A percentile compares a stretch with the other conserved stretches of the same genome.
phyloP scores from a whole-genome alignment of 92 coral and sea anemone genomes.

The Porites divaricata region DNA sequence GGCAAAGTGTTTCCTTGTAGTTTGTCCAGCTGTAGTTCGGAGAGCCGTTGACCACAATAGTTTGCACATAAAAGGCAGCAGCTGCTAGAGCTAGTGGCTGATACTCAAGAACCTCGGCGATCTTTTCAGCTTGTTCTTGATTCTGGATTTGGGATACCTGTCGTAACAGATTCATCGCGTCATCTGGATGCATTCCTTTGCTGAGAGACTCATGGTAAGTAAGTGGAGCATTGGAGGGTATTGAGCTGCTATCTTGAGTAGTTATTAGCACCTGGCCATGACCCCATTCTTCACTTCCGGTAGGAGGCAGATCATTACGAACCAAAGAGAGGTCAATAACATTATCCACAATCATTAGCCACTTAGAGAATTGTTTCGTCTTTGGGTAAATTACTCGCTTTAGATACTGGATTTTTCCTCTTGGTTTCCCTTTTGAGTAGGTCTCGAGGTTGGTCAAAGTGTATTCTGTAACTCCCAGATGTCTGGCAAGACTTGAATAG shows the following conservation, averaged over 20 bases:
- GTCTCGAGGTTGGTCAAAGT: slow-evolving; percentile 9
- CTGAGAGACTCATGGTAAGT: slow-evolving; percentile 27
- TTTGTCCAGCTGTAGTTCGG: slow-evolving; percentile 24
- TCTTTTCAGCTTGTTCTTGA: slow-evolving; percentile 14
- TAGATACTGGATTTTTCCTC: slow-evolving; percentile 18
- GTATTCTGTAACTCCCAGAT: slow-evolving; percentile 14
- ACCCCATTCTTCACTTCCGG: slow-evolving; percentile 36
- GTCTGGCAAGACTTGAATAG: slow-evolving; percentile 23
- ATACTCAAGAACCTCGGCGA: slow-evolving; percentile 46
- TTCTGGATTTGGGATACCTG: slow-evolving; percentile 22
- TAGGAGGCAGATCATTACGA: slow-evolving; percentile 30
- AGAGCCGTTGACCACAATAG: neutral
- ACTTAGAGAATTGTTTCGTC: slow-evolving; percentile 1
- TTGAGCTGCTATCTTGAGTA: slow-evolving; percentile 48
- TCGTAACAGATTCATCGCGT: neutral
- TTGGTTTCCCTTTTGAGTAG: neutral
- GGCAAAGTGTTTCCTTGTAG: slow-evolving; percentile 27
- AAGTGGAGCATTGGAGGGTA: slow-evolving; percentile 11
- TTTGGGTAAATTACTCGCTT: slow-evolving; percentile 1
- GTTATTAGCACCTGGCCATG: slow-evolving; percentile 52
- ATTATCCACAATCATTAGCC: slow-evolving; percentile 57
- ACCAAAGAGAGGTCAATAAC: slow-evolving; percentile 21
- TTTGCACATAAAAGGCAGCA: slow-evolving; percentile 33
- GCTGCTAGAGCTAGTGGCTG: slow-evolving; percentile 43
- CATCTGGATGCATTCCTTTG: slow-evolving; percentile 37